A percentile compares a stretch with the other conserved stretches of the same genome.
Conservation (phyloP, 2,113 vertebrate species). For the Toxotes chatareus region DNA sequence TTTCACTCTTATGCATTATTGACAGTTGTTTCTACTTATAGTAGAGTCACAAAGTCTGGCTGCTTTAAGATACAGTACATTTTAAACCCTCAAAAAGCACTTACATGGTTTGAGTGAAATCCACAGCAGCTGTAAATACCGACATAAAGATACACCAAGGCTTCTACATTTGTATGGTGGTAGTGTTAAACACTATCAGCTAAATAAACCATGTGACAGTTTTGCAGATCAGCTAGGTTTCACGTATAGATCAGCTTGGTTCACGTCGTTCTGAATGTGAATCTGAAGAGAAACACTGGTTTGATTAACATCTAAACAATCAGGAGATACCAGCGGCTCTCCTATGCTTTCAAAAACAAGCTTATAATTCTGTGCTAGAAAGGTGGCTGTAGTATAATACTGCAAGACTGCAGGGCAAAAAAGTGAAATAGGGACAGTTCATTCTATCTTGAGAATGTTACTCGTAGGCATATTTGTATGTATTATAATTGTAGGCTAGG, state of each 20-base stretch:
- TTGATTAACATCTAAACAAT: neutral
- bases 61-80: constrained; percentile 14
- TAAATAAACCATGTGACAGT: neutral
- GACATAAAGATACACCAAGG: neutral
- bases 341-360: neutral
- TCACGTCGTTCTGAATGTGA: neutral
- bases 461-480: neutral
- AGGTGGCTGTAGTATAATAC: neutral
- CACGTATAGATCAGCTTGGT: neutral
- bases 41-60: constrained; percentile 33
- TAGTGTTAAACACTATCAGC: neutral
- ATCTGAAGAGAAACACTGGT: neutral
- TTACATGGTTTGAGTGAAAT: neutral
- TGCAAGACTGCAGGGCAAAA: too few species aligned
- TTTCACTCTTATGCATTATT: constrained; percentile 51
- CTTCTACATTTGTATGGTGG: neutral
- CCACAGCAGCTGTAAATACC: neutral
- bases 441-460: neutral
- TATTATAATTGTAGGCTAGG: neutral
- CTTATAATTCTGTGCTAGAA: neutral
- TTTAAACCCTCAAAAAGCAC: neutral
- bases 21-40: constrained; percentile 16
- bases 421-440: too few species aligned
- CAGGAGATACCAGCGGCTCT: neutral
- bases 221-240: neutral